These are phyloP conservation scores for Galemys pyrenaicus DNA, from an alignment of 2,113 vertebrate species.

Conservation along the genomic window DNA sequence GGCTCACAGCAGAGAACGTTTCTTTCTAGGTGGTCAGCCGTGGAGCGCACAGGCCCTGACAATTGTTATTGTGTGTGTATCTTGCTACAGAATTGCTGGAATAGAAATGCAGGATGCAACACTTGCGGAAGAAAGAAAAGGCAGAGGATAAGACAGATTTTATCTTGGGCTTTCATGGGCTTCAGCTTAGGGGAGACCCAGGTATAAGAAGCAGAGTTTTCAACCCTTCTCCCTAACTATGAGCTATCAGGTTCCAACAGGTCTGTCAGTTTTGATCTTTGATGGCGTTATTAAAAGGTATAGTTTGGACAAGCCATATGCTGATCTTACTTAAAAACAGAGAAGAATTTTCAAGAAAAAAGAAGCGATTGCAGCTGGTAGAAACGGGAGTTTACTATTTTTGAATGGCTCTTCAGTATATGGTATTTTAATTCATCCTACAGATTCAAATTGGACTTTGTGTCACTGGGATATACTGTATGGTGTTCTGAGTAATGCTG, in stretches of 20 bases:
- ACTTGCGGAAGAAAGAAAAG: conserved; percentile 6
- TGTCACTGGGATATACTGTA: conserved; percentile 70
- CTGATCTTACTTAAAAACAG: conserved; percentile 73
- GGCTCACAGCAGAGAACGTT: conserved; percentile 20
- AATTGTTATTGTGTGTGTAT: conserved; percentile 18
- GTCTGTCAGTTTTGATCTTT: conserved; percentile 35
- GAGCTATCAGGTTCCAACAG: conserved; percentile 53
- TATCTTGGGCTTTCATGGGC: background rate
- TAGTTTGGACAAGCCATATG: conserved; percentile 71
- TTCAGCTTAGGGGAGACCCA: background rate
- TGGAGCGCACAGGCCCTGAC: background rate
- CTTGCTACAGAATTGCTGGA: conserved; percentile 60
- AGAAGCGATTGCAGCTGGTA: conserved; percentile 71
- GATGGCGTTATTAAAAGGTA: conserved; percentile 61
- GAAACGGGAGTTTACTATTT: conserved; percentile 72
- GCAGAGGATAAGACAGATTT: background rate
- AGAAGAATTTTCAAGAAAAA: conserved; percentile 67
- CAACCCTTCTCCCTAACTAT: background rate
- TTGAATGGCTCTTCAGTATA: conserved; percentile 73
- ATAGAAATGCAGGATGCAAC: conserved; percentile 65
- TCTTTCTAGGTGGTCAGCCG: conserved; percentile 72
- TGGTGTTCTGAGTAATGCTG: conserved; percentile 53
- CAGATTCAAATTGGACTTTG: conserved; percentile 76
- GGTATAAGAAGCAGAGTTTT: background rate
- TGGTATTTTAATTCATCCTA: conserved; percentile 73